Base-by-base conservation (phyloP, 1,140 invertebrate genomes). In the Dryas iulia region DNA sequence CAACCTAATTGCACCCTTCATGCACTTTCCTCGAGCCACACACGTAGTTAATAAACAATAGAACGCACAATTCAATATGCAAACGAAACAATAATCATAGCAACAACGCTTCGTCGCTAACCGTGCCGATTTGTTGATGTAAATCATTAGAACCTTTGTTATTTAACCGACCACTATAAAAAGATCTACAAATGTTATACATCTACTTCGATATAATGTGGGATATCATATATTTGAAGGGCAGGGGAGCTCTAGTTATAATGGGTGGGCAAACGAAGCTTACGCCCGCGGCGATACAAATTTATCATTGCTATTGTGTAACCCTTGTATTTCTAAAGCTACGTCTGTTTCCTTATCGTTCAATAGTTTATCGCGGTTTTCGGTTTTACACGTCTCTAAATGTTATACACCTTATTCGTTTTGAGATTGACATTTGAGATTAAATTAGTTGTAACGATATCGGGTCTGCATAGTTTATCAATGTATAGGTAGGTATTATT, bases 61-160 rank as follows among this genome's bases (percentile, higher is more conserved):
- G 81, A 79, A 84, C 81, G 83, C 85, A 86, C 84, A 90, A 87
- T 87, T 87, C 85, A 90, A 90, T 87, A 90, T 88, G 82, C 84
- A 80, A 84, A 86, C 78, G 76, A 78, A 87, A 84, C 86, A 87
- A 89, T 86, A 78, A 47, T 47, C 14, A 47, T 86, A 86, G 82
- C 81, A 75, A 86, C 87, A 87, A 90, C 84, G 81, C 78, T 88
- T 90, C 87, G 86, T 89, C 86, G 88, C 83, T 87, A 84, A 88
- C 86, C 73, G 79, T 85, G 80, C 79, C 85, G 82, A 89, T 89
- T 87, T 88, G 85, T 89, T 87, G 84, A 87, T 87, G 81, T 73
- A 78, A 80, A 82, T 77, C 80, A 86, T 88, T 87, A 87, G 85
- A 82, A 84, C 81, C 80, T 86, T 81, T 82, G 82, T 83, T 82